Conservation (phyloP, 2,113 vertebrate species). For the Callospermophilus lateralis region DNA sequence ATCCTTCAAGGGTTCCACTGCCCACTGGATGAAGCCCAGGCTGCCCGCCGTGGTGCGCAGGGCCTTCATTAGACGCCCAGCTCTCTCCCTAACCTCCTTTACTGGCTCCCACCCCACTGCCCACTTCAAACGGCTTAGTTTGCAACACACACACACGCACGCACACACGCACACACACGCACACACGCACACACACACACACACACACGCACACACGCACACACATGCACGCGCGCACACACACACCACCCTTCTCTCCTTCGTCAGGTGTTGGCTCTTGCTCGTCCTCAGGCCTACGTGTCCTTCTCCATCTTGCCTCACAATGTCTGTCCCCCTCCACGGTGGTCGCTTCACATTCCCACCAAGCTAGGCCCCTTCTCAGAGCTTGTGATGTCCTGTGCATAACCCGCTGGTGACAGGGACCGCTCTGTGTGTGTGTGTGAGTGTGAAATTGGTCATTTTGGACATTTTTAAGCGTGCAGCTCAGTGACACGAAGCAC, state of each 20-base stretch:
- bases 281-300: not conserved
- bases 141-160: too few species aligned
- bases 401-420: not conserved
- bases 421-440: fast-evolving
- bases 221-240: too few species aligned
- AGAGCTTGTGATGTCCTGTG: not conserved
- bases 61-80: fast-evolving
- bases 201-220: too few species aligned
- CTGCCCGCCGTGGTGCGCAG: not conserved
- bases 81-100: fast-evolving
- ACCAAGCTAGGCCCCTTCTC: not conserved
- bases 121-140: not conserved
- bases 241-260: not conserved
- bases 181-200: too few species aligned
- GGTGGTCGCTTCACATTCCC: not conserved
- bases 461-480: not conserved
- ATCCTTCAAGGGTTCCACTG: not conserved
- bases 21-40: not conserved
- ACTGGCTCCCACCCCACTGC: fast-evolving
- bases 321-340: not conserved
- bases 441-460: too few species aligned
- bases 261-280: not conserved
- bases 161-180: too few species aligned
- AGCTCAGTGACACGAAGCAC: too few species aligned
- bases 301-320: too few species aligned